Evolutionary conservation across 2,797 vertebrate species (phyloP).

Genomic region (Acanthiza pusilla): DNA sequence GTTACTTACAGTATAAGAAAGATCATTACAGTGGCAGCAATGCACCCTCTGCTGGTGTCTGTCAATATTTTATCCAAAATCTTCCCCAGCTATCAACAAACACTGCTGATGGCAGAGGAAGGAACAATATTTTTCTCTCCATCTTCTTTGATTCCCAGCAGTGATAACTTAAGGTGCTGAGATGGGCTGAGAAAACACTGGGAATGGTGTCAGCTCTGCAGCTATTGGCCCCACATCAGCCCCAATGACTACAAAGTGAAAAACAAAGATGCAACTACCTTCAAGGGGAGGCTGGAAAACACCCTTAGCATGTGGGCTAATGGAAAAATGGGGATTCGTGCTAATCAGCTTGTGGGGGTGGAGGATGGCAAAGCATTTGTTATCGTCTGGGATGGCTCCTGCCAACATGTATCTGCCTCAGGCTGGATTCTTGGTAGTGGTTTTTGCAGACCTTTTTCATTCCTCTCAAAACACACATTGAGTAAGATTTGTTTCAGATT

Average conservation of each 20-base stretch:
- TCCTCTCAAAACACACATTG: background rate
- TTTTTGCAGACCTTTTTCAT: background rate
- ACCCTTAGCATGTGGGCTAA: background rate
- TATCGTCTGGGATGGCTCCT: background rate
- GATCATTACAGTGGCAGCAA: constrained; percentile 26
- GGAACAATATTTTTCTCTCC: background rate
- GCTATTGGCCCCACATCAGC: no score
- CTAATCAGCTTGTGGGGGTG: background rate
- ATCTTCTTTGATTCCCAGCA: background rate
- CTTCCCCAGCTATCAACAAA: background rate
- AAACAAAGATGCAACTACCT: background rate
- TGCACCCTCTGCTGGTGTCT: constrained; percentile 68
- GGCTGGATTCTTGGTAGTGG: background rate
- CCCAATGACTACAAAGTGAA: background rate
- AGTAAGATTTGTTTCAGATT: background rate
- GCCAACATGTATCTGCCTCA: background rate
- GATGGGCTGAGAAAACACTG: background rate
- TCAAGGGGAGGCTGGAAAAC: background rate
- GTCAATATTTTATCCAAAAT: background rate
- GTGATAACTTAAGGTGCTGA: background rate
- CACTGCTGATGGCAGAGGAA: background rate
- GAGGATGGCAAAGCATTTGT: background rate
- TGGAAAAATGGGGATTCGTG: background rate
- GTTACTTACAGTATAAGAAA: background rate
- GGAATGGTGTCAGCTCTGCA: background rate